Evolutionary conservation across 2,797 vertebrate genomes (phyloP).

Genomic region (Diplodus puntazzo): DNA sequence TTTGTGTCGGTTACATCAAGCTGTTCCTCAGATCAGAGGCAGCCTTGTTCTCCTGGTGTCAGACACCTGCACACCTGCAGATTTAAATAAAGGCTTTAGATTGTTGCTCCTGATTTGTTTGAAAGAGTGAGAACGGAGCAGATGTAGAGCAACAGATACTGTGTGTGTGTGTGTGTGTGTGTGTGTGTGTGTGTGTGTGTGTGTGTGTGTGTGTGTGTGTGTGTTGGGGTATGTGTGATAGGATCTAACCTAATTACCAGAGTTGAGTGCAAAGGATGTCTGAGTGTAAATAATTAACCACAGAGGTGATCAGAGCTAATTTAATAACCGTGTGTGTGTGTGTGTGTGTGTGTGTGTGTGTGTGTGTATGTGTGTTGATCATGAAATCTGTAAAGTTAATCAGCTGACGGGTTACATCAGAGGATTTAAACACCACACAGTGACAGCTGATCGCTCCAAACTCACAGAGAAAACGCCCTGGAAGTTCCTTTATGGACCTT

Average conservation of each 20-base stretch:
- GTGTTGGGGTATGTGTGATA: constrained; percentile 3
- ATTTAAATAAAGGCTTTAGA: rapidly evolving
- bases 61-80: constrained; percentile 13
- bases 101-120: background rate
- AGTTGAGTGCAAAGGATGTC: constrained; percentile 5
- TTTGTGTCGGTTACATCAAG: constrained; percentile 4
- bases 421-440: background rate
- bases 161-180: background rate
- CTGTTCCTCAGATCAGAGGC: constrained; percentile 13
- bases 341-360: background rate
- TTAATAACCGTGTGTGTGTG: background rate
- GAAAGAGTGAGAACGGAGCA: background rate
- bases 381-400: background rate
- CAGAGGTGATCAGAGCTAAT: background rate
- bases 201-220: constrained; percentile 15
- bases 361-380: background rate
- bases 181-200: background rate
- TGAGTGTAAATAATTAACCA: constrained; percentile 37
- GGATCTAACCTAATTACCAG: constrained; percentile 8
- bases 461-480: too few relatives aligned
- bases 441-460: background rate
- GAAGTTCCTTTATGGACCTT: too few relatives aligned
- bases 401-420: background rate
- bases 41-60: constrained; percentile 2
- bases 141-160: too few relatives aligned